Percentiles rank a stretch among this genome's conserved stretches.
Evolutionary conservation across 2,888 invertebrate species (phyloP).

Genomic region (Arrhopalites spinosus): DNA sequence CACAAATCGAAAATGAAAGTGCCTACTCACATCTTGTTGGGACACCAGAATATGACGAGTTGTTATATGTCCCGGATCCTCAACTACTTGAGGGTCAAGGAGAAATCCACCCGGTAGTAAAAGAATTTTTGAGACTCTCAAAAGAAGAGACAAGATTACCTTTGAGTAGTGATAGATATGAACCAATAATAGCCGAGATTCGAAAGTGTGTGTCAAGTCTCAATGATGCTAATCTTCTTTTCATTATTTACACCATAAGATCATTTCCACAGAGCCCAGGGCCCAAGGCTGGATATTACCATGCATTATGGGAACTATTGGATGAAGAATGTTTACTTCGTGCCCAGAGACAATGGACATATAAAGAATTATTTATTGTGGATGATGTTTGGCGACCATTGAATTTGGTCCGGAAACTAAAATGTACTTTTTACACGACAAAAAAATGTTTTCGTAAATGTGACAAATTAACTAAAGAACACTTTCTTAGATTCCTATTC

Average conservation of each 20-base stretch:
- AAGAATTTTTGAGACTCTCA: not conserved
- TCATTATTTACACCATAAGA: not conserved
- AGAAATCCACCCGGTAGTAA: not conserved
- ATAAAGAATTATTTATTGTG: conserved; percentile 63
- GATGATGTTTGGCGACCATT: conserved; percentile 70
- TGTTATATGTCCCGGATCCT: not conserved
- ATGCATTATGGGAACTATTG: conserved; percentile 70
- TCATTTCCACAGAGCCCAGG: conserved; percentile 62
- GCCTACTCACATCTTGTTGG: too few relatives aligned
- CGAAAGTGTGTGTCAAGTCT: not conserved
- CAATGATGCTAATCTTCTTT: not conserved
- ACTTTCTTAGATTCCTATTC: conserved; percentile 72
- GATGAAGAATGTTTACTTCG: conserved; percentile 68
- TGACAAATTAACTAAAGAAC: conserved; percentile 65
- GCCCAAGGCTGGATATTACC: conserved; percentile 66
- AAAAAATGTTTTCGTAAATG: conserved; percentile 66
- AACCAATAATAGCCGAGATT: not conserved
- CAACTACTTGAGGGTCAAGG: not conserved
- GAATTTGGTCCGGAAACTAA: conserved; percentile 64
- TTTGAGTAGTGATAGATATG: not conserved
- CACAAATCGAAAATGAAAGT: too few relatives aligned
- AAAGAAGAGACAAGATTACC: not conserved
- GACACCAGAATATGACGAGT: not conserved
- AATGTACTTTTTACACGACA: conserved; percentile 65
- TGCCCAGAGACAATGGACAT: conserved; percentile 55